A percentile compares a stretch with the other conserved stretches of the same genome.
phyloP scores from a whole-genome alignment of 2,797 vertebrate genomes.

The Novumbra hubbsi region DNA sequence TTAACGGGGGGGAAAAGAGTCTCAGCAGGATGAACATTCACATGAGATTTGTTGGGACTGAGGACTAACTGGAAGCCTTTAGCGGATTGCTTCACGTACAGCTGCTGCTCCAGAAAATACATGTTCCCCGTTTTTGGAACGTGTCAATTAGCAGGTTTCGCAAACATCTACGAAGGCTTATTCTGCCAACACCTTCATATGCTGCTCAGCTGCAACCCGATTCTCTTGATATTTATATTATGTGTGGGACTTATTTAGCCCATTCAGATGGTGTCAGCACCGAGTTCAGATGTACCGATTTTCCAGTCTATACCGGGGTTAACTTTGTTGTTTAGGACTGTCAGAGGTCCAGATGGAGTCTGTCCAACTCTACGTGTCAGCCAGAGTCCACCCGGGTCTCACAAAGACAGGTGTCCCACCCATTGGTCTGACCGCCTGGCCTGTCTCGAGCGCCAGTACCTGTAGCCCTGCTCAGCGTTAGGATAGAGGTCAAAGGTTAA shows the following conservation, averaged over 20 bases:
- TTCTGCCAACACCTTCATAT: constrained; percentile 39
- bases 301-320: not conserved
- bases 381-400: constrained; percentile 49
- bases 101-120: not conserved
- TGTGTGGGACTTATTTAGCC: not conserved
- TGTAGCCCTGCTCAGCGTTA: constrained; percentile 25
- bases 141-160: not conserved
- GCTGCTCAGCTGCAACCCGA: constrained; percentile 21
- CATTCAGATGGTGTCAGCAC: not conserved
- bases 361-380: constrained; percentile 11
- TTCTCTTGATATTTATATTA: not conserved
- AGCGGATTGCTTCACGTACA: not conserved
- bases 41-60: no score
- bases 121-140: not conserved
- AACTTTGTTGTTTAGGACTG: not conserved
- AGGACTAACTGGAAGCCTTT: not conserved
- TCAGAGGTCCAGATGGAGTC: not conserved
- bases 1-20: no score
- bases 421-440: constrained; percentile 33
- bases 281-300: not conserved
- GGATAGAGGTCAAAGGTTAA: constrained; percentile 77
- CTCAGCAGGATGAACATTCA: no score
- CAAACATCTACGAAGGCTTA: constrained; percentile 10
- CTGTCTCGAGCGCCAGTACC: constrained; percentile 67
- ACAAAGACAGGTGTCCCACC: constrained; percentile 65